These are phyloP conservation scores for Siniperca chuatsi DNA, from an alignment of 2,113 vertebrate genomes.

Conservation along the genomic window DNA sequence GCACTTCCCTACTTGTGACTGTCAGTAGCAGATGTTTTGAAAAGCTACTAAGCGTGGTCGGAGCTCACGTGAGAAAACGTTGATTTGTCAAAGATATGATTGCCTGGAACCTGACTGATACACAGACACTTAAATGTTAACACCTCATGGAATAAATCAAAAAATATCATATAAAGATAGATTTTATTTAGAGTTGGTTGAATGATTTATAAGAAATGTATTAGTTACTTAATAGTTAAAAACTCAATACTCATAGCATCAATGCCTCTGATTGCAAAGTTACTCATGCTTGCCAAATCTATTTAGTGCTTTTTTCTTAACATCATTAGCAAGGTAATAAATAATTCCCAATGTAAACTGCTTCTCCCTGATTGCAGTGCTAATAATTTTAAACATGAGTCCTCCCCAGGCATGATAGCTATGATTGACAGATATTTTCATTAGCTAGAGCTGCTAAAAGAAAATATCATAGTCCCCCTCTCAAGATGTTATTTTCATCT, in stretches of 20 bases:
- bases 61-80: no score
- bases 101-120: background rate
- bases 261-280: conserved; percentile 42
- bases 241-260: background rate
- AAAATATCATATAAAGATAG: background rate
- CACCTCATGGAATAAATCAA: background rate
- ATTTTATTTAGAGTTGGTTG: conserved; percentile 23
- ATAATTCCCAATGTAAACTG: conserved; percentile 32
- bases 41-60: no score
- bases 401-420: conserved; percentile 18
- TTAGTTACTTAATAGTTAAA: conserved; percentile 32
- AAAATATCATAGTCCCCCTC: conserved; percentile 7
- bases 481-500: conserved; percentile 35
- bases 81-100: no score
- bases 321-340: conserved; percentile 14
- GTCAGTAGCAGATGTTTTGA: no score
- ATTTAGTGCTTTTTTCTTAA: conserved; percentile 5
- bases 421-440: conserved; percentile 43
- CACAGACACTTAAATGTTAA: background rate
- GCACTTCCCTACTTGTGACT: no score
- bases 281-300: conserved; percentile 40
- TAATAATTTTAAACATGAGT: conserved; percentile 1
- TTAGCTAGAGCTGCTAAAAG: conserved; percentile 1
- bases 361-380: conserved; percentile 6
- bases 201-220: conserved; percentile 34